Evolutionary conservation across 2,888 invertebrate species (phyloP), one percentile per base, ranked within the genome.

Genomic region (Gerris lacustris): DNA sequence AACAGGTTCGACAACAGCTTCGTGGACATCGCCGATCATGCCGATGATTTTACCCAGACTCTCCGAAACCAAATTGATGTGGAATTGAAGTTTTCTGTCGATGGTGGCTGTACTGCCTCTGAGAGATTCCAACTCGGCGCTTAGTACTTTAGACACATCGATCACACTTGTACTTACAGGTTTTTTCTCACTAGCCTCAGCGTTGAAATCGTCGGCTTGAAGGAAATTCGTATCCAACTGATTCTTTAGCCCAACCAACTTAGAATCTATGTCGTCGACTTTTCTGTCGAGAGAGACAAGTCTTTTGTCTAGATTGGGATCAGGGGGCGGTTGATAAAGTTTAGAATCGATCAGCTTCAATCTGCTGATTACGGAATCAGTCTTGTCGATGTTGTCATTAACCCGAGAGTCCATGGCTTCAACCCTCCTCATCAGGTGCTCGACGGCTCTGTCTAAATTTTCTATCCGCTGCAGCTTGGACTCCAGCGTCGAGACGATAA

Each of bases 381-480:
- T 92, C 83, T 92, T 92, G 76, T 88, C 87, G 75, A 92, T 90
- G 79, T 92, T 93, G 78, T 91, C 90, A 75, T 88, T 90, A 0
- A 93, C 89, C 71, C 91, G 84, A 9, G 88, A 88, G 80, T 93
- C 92, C 67, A 94, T 81, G 0, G 87, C 87, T 81, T 93, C 93
- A 6, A 94, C 90, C 78, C 92, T 84, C 76, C 91, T 83, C 91
- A 92, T 92, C 72, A 94, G 82, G 78, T 92, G 91, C 79, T 93
- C 92, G 2, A 93, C 91, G 0, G 92, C 92, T 80, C 91, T 90
- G 80, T 94, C 93, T 71, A 93, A 81, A 79, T 92, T 92, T 78
- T 93, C 93, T 79, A 94, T 92, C 76, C 92, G 84, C 79, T 92
- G 91, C 15, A 94, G 83, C 82, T 93, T 93, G 6, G 91, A 90